Base-by-base conservation (phyloP, 2,113 vertebrate genomes). In the Alethe castanea region DNA sequence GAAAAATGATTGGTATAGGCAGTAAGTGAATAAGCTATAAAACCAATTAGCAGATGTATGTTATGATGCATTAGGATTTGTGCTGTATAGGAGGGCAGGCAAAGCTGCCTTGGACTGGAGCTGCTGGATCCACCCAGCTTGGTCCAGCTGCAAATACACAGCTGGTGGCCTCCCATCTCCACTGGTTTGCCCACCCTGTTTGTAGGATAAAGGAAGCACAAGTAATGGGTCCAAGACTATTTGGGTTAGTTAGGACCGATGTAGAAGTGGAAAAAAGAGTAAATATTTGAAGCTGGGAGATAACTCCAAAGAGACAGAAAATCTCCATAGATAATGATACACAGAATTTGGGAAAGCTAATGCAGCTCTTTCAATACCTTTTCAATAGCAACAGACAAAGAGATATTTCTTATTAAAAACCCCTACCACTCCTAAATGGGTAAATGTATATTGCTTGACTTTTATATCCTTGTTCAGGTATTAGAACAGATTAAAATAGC, bases 1-100 rank as follows among this genome's bases (percentile, higher is more conserved):
- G 94, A 97, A 93, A 88, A 95, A 90, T 88, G 31, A 86, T 45
- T 80, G 79, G 85, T 90, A 54, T 5, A 69, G 52, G 82, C 67
- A 69, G 23, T 9, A 69, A 85, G 81, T 66, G 95, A 90, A 45
- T 57, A 88, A 85, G 81, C 67, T 80, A 19, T 45, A 64, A 92
- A 95, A 90, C 40, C 59, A 90, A 88, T 93, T 92, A 94, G 80
- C 45, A 62, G 19, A 25, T 4, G 8, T 12, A 11, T 64, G 44
- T 50, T 85, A 9, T 7, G 52, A 64, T 50, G 45, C 76, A 83
- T n/a, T 77, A 47, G 69, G 67, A 81, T 33, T 33, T 31, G 45
- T 4, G 25, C 45, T 53, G 53, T 23, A 4, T 1, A 65, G 57
- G 40, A 79, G 53, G 48, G 45, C 69, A 90, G 57, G 52, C 22